Evolutionary conservation across 92 coral and sea anemone genomes (phyloP).

Genomic region (Porites rus): DNA sequence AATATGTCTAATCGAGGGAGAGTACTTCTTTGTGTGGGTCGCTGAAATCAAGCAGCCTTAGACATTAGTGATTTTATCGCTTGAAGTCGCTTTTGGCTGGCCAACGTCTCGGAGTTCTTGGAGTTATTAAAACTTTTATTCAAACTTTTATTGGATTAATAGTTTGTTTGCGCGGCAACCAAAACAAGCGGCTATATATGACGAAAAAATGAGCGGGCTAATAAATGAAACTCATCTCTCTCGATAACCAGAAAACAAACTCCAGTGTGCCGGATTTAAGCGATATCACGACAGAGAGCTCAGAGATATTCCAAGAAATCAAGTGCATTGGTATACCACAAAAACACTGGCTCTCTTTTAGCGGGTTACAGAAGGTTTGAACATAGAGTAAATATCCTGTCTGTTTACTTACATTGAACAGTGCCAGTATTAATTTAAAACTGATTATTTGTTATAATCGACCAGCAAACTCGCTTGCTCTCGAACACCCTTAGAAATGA

Average conservation of each 20-base stretch:
- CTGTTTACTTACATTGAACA: not conserved
- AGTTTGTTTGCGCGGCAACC: slow-evolving; percentile 28
- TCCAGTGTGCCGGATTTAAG: not conserved
- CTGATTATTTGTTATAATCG: too few species aligned
- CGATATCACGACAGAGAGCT: not conserved
- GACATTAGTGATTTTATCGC: too few species aligned
- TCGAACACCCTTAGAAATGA: not conserved
- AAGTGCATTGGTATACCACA: too few species aligned
- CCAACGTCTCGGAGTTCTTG: not conserved
- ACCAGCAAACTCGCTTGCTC: too few species aligned
- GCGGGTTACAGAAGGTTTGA: too few species aligned
- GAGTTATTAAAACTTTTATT: not conserved
- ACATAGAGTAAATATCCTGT: not conserved
- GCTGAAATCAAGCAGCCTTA: too few species aligned
- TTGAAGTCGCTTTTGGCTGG: not conserved
- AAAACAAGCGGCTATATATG: not conserved
- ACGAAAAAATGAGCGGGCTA: not conserved
- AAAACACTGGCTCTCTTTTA: too few species aligned
- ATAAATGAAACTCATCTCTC: too few species aligned
- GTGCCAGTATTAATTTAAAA: too few species aligned
- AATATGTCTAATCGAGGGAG: too few species aligned
- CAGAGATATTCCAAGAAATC: too few species aligned
- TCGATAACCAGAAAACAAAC: not conserved
- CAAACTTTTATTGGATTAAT: not conserved
- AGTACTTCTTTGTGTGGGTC: not conserved